These are phyloP conservation scores for Axea sp. DNA, from an alignment of 2,888 invertebrate species.

Conservation along the genomic window DNA sequence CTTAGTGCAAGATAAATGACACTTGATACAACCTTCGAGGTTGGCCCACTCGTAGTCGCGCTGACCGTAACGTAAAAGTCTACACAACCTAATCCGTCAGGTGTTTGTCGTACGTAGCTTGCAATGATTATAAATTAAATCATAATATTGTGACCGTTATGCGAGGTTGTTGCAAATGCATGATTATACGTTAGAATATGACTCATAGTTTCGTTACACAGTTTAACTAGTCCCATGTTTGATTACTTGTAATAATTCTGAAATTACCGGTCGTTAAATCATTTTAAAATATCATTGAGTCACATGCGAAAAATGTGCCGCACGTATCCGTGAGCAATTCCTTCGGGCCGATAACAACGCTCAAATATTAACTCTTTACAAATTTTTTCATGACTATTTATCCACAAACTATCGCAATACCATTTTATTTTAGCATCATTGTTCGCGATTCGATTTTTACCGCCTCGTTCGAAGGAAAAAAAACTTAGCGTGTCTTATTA, in stretches of 20 bases:
- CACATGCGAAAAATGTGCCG: conserved; percentile 25
- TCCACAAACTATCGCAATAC: conserved; percentile 5
- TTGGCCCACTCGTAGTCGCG: conserved; percentile 27
- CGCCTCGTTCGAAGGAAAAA: conserved; percentile 3
- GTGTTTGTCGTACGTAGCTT: conserved; percentile 32
- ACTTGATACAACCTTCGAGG: conserved; percentile 42
- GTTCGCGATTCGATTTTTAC: conserved; percentile 33
- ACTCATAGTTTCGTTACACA: conserved; percentile 10
- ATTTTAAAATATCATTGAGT: conserved; percentile 39
- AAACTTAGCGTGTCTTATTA: conserved; percentile 31
- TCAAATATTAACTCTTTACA: conserved; percentile 18
- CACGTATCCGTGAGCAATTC: conserved; percentile 12
- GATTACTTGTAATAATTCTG: conserved; percentile 25
- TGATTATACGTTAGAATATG: conserved; percentile 30
- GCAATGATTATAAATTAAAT: conserved; percentile 44
- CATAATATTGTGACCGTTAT: conserved; percentile 30
- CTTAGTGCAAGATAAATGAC: conserved; percentile 55
- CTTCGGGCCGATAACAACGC: conserved; percentile 25
- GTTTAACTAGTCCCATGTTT: conserved; percentile 9
- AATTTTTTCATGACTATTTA: not conserved
- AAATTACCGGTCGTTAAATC: conserved; percentile 38
- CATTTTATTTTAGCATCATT: conserved; percentile 33
- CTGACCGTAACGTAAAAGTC: conserved; percentile 7
- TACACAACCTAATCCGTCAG: conserved; percentile 40
- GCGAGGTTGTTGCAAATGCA: conserved; percentile 16